Evolutionary conservation across 2,797 vertebrate genomes (phyloP).

Genomic region (Spinibarbus caldwelli): DNA sequence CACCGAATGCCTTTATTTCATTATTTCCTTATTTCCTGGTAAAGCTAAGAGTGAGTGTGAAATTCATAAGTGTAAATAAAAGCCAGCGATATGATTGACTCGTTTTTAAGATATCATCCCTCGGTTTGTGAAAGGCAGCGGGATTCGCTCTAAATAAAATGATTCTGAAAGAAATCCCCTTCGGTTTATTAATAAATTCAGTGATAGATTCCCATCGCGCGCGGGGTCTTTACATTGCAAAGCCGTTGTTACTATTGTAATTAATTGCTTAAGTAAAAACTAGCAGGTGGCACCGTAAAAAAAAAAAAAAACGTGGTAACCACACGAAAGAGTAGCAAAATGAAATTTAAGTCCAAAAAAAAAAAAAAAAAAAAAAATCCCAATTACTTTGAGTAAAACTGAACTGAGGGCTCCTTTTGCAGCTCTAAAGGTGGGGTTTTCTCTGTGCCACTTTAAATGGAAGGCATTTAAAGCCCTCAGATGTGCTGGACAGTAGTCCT

Average conservation of each 20-base stretch:
- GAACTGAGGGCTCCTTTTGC: constrained; percentile 39
- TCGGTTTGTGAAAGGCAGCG: not conserved
- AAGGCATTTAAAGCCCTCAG: constrained; percentile 82
- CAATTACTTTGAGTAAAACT: constrained; percentile 26
- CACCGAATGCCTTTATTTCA: constrained; percentile 44
- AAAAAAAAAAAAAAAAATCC: not conserved
- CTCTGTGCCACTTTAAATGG: constrained; percentile 70
- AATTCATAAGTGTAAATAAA: constrained; percentile 54
- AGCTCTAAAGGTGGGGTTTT: constrained; percentile 55
- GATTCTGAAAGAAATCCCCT: not conserved
- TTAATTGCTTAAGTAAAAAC: not conserved
- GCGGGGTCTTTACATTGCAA: not conserved
- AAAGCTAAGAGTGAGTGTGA: constrained; percentile 34
- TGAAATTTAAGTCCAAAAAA: not conserved
- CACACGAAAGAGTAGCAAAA: not conserved
- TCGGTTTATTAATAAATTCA: not conserved
- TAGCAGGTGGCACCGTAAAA: not conserved
- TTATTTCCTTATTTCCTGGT: constrained; percentile 53
- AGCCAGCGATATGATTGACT: constrained; percentile 38
- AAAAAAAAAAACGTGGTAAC: not conserved
- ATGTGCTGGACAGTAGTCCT: constrained; percentile 87
- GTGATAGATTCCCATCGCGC: not conserved
- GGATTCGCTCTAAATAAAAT: not conserved
- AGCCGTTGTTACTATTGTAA: not conserved
- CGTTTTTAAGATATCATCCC: not conserved